Evolutionary conservation across 2,113 vertebrate genomes (phyloP).

Genomic region (Otolemur garnettii): DNA sequence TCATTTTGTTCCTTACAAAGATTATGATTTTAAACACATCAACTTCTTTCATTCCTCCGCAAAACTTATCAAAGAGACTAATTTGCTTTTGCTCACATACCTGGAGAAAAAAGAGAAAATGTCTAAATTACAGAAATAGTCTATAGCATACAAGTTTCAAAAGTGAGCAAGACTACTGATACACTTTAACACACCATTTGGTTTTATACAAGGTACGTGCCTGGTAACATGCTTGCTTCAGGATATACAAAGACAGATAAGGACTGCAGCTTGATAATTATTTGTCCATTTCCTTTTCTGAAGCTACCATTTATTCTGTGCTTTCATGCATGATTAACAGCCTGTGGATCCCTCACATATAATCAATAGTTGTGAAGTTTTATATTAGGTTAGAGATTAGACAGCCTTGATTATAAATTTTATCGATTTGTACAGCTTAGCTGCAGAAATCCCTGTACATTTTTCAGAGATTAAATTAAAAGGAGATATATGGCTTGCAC

Average conservation of each 20-base stretch:
- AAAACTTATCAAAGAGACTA: slow-evolving; percentile 33
- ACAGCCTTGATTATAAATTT: slow-evolving; percentile 92
- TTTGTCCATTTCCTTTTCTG: slow-evolving; percentile 84
- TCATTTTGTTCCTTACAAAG: slow-evolving; percentile 37
- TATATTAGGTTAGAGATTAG: slow-evolving; percentile 91
- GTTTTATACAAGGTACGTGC: slow-evolving; percentile 74
- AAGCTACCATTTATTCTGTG: slow-evolving; percentile 85
- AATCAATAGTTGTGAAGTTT: slow-evolving; percentile 91
- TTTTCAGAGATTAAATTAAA: slow-evolving; percentile 91
- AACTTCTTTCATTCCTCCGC: slow-evolving; percentile 58
- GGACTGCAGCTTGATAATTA: slow-evolving; percentile 83
- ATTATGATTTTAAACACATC: slow-evolving; percentile 43
- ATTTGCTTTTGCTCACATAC: slow-evolving; percentile 62
- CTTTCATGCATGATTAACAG: slow-evolving; percentile 89
- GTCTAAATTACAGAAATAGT: slow-evolving; percentile 77
- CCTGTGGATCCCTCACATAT: slow-evolving; percentile 87
- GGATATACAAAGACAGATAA: slow-evolving; percentile 75
- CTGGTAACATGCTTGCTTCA: slow-evolving; percentile 57
- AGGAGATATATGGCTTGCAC: slow-evolving; percentile 87
- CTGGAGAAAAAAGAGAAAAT: slow-evolving; percentile 68
- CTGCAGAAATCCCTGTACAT: slow-evolving; percentile 86
- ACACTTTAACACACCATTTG: slow-evolving; percentile 52
- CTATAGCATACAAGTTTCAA: slow-evolving; percentile 70
- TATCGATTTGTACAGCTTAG: slow-evolving; percentile 90
- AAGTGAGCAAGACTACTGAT: slow-evolving; percentile 69